Conservation (phyloP, 2,113 vertebrate species). For the Lepus timidus region DNA sequence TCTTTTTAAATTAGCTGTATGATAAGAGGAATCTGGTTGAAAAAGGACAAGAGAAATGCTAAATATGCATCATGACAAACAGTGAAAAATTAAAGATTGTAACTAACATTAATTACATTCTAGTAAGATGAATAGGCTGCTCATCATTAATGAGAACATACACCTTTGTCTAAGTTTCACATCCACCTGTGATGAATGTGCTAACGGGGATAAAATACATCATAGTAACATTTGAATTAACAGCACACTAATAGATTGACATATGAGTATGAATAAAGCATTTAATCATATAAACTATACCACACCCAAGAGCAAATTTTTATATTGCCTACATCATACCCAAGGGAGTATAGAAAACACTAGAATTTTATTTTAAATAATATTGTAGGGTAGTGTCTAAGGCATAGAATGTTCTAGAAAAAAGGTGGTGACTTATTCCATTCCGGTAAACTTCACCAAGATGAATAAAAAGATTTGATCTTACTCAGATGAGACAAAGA, state of each 20-base stretch:
- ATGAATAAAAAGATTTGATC: constrained; percentile 48
- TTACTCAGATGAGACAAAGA: constrained; percentile 48
- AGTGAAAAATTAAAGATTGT: constrained; percentile 93
- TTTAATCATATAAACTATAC: constrained; percentile 91
- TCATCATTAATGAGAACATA: constrained; percentile 96
- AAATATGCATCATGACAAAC: constrained; percentile 92
- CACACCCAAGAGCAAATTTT: constrained; percentile 87
- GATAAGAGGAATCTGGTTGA: constrained; percentile 87
- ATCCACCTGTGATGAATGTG: constrained; percentile 95
- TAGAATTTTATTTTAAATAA: constrained; percentile 72
- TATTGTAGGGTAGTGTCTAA: constrained; percentile 39
- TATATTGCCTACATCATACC: constrained; percentile 78
- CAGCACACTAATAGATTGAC: constrained; percentile 92
- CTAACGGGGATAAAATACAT: constrained; percentile 91
- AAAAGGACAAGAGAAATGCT: constrained; percentile 89
- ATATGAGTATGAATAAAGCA: constrained; percentile 89
- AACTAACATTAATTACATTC: constrained; percentile 92
- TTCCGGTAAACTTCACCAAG: constrained; percentile 67
- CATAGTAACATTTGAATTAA: constrained; percentile 92
- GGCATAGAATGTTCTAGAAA: constrained; percentile 13
- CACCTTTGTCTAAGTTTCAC: constrained; percentile 94
- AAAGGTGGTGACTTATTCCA: constrained; percentile 24
- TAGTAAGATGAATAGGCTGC: constrained; percentile 92
- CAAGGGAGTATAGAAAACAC: constrained; percentile 73
- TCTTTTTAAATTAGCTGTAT: constrained; percentile 88